Evolutionary conservation across 2,888 invertebrate genomes (phyloP), one percentile per base, ranked within the genome.

Genomic region (Crossocerus cetratus): DNA sequence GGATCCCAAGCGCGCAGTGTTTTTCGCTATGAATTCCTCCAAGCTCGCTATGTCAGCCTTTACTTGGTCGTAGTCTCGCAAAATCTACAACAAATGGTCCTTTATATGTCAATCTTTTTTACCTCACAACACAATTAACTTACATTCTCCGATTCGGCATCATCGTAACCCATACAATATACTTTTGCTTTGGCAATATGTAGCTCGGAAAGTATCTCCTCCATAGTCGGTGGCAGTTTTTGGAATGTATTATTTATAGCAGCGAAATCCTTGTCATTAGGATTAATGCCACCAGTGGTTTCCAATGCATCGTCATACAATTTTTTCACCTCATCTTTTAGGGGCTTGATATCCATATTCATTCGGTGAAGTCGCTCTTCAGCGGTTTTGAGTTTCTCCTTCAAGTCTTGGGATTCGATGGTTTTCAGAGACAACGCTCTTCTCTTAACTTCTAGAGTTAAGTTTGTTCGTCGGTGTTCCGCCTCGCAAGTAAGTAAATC

Each of bases 31-130:
- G 1, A 91, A 89, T 2, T 88, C 85, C 45, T 91, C 91, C 13
- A 95, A 84, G 1, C 88, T 86, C 0, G 91, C 89, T 18, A 96
- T 93, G 42, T 90, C 85, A 42, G 86, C 90, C 76, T 93, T 91
- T 0, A 94, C 90, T 14, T 92, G 91, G 68, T 95, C 93, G 83
- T 93, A 96, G 69, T 94, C 94, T 74, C 90, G 90, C 0, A 94
- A 84, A n/a, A 93, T 89, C 94, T 94, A 73, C 22, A 68, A 58
- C 55, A 8, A 60, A 2, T n/a, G 42, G 32, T 56, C 18, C 18
- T 23, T 18, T 23, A 2, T 66, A 32, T 5, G 32, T 32, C 32
- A 2, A 32, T 32, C 32, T 49, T 43, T 18, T n/a, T 8, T 16
- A 11, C 3, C n/a, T 18, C 2, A 58, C 57, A 4, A 23, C 14